Evolutionary conservation across 2,888 invertebrate species (phyloP).

Genomic region (Drosophila nigricruria): DNA sequence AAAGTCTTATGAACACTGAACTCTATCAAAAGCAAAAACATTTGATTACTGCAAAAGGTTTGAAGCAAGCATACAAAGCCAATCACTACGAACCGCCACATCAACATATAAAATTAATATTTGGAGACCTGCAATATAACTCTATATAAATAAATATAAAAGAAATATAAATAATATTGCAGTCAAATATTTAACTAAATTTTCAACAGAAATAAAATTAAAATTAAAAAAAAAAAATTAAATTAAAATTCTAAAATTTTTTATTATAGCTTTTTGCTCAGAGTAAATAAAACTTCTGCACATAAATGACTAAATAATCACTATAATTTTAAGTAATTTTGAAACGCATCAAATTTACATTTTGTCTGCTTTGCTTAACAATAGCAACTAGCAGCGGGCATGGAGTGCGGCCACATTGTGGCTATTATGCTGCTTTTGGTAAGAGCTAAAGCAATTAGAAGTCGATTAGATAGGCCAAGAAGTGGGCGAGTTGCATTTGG

Average conservation of each 20-base stretch:
- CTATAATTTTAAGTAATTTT: not conserved
- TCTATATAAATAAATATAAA: no score
- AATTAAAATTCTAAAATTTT: no score
- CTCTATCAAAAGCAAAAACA: no score
- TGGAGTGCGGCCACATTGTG: conserved; percentile 47
- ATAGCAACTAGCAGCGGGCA: conserved; percentile 50
- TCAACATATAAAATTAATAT: no score
- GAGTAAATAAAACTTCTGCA: no score
- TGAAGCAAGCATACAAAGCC: no score
- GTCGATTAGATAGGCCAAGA: conserved; percentile 66
- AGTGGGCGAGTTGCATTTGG: conserved; percentile 24
- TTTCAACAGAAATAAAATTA: not conserved
- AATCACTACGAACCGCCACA: no score
- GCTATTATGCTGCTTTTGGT: conserved; percentile 61
- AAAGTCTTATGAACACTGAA: no score
- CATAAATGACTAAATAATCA: not conserved
- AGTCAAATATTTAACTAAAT: not conserved
- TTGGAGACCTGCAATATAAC: no score
- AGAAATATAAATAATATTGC: no score
- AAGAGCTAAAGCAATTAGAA: conserved; percentile 77
- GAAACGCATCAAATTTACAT: conserved; percentile 44
- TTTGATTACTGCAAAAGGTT: no score
- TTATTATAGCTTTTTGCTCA: no score
- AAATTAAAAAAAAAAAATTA: not conserved
- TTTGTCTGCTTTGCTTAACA: conserved; percentile 37